A percentile compares a stretch with the other conserved stretches of the same genome.
Conservation (phyloP, 2,888 invertebrate genomes). For the Rhaphigaster nebulosa region DNA sequence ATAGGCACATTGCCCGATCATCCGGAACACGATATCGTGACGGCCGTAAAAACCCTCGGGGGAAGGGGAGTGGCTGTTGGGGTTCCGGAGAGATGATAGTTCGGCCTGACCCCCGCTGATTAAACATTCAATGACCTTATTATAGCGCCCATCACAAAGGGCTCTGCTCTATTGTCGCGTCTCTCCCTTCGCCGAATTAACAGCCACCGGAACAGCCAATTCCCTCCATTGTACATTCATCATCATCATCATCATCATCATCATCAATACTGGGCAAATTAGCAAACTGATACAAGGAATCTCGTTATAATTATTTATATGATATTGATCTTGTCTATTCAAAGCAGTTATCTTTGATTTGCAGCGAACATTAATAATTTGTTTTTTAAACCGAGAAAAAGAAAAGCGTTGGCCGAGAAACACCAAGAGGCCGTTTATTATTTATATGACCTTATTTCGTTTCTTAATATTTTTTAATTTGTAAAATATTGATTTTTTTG, state of each 20-base stretch:
- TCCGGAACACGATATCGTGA: neutral
- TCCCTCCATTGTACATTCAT: neutral
- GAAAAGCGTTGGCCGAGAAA: no score
- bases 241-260: neutral
- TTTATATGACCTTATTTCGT: no score
- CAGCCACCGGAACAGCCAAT: neutral
- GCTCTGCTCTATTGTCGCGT: neutral
- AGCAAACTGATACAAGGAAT: neutral
- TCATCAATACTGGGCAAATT: neutral
- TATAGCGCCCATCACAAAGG: neutral
- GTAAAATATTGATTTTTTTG: no score
- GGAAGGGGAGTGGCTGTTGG: neutral
- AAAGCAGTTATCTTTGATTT: no score
- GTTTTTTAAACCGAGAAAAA: no score
- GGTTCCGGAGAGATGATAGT: neutral
- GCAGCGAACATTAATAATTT: no score
- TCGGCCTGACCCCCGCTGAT: neutral
- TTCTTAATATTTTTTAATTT: no score
- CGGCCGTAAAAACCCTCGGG: neutral
- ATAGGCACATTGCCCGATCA: neutral
- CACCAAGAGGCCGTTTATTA: no score
- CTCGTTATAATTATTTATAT: neutral
- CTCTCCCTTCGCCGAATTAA: neutral
- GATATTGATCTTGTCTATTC: neutral
- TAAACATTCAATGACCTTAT: slow-evolving; percentile 29